These are phyloP conservation scores for Antedon mediterranea DNA, from an alignment of 53 echinoderm and acorn worm genomes.

Conservation along the genomic window DNA sequence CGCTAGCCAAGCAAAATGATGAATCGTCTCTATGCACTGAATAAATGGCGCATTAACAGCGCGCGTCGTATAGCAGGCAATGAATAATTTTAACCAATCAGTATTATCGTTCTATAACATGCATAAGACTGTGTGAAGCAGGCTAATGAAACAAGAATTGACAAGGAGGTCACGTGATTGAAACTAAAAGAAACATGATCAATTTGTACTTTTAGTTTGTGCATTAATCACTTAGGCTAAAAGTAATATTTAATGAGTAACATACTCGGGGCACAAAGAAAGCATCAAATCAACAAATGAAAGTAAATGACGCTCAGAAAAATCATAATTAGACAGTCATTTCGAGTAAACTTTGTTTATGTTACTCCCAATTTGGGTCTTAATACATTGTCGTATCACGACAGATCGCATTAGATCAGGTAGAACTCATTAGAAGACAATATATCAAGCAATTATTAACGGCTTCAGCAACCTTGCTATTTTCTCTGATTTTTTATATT, in stretches of 20 bases:
- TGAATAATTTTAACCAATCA: neutral
- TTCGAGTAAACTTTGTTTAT: neutral
- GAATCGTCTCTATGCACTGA: neutral
- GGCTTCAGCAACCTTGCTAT: neutral
- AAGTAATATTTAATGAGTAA: neutral
- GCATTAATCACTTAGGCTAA: constrained; percentile 1
- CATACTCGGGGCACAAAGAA: neutral
- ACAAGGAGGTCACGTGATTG: neutral
- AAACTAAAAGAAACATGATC: neutral
- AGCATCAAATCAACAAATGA: neutral
- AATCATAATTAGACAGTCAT: neutral
- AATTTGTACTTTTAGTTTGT: neutral
- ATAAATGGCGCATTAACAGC: neutral
- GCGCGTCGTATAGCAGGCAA: neutral
- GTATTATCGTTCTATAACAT: neutral
- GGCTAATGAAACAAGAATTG: neutral
- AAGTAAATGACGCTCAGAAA: neutral
- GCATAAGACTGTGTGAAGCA: neutral
- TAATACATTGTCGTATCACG: neutral
- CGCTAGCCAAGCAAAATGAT: neutral
- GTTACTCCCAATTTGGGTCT: neutral
- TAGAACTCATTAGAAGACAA: neutral
- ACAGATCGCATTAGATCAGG: neutral
- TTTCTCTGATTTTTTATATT: neutral
- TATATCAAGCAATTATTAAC: neutral